Conservation (phyloP, 2,113 vertebrate species). For the Phalacrocorax brasilianus region DNA sequence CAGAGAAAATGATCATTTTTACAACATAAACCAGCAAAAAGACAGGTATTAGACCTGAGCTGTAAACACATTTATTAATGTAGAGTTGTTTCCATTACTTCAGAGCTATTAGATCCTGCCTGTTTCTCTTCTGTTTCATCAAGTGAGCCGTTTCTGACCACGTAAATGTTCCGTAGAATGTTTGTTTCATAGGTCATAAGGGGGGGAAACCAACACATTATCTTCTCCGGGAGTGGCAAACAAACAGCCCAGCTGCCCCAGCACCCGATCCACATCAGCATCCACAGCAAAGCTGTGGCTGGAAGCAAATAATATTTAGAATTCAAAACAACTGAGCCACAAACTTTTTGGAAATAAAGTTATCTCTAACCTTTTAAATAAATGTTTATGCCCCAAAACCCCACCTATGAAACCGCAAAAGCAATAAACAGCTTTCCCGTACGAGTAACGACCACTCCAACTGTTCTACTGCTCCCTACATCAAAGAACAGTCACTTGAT, state of each 20-base stretch:
- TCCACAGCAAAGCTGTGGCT: neutral
- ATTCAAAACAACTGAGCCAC: neutral
- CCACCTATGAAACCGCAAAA: neutral
- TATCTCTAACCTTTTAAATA: neutral
- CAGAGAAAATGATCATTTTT: neutral
- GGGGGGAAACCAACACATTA: neutral
- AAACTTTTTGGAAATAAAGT: neutral
- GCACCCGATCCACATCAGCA: neutral
- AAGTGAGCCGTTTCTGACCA: neutral
- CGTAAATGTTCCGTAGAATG: neutral
- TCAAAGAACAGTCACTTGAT: fast-evolving
- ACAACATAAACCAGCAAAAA: neutral
- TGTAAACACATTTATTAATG: neutral
- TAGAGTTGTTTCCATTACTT: neutral
- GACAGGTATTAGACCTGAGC: neutral
- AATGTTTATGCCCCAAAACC: neutral
- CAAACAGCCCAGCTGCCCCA: neutral
- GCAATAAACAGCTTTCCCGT: neutral
- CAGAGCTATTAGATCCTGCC: neutral
- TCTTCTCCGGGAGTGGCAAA: neutral
- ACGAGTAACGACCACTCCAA: neutral
- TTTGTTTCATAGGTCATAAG: neutral
- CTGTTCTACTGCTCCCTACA: neutral
- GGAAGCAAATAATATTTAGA: neutral
- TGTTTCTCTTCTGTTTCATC: neutral